These are phyloP conservation scores for Dinothrombium tinctorium DNA, from an alignment of 1,140 invertebrate genomes.

Conservation along the genomic window DNA sequence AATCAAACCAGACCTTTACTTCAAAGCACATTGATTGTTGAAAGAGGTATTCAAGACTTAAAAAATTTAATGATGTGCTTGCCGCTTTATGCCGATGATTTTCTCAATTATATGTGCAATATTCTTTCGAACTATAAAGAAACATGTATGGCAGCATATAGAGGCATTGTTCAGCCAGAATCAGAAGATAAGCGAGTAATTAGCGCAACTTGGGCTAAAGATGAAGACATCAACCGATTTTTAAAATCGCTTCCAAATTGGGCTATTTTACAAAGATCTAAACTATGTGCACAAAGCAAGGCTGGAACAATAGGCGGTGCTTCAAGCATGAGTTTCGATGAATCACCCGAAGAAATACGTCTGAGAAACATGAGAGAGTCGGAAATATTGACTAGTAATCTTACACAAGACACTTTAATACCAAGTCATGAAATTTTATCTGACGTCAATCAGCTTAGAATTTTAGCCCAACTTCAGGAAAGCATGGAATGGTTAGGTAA, in stretches of 20 bases:
- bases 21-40: constrained; percentile 44
- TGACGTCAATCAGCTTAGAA: constrained; percentile 46
- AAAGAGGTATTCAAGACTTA: constrained; percentile 39
- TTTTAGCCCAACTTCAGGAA: constrained; percentile 66
- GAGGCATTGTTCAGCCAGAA: constrained; percentile 20
- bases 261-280: too few species aligned
- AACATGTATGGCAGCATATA: constrained; percentile 45
- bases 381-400: constrained; percentile 64
- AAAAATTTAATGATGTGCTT: constrained; percentile 40
- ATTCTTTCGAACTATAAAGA: constrained; percentile 45
- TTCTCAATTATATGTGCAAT: constrained; percentile 40
- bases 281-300: constrained; percentile 23
- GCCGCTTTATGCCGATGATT: constrained; percentile 40
- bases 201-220: constrained; percentile 71
- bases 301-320: background rate
- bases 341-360: constrained; percentile 42
- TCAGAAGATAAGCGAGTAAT: constrained; percentile 35
- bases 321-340: constrained; percentile 15
- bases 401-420: constrained; percentile 54
- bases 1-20: constrained; percentile 16
- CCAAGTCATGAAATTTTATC: constrained; percentile 55
- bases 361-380: constrained; percentile 64
- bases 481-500: constrained; percentile 58
- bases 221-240: constrained; percentile 77
- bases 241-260: constrained; percentile 62